A percentile compares a stretch with the other conserved stretches of the same genome.
Evolutionary conservation across 1,140 invertebrate genomes (phyloP).

Genomic region (Oedothorax gibbosus): DNA sequence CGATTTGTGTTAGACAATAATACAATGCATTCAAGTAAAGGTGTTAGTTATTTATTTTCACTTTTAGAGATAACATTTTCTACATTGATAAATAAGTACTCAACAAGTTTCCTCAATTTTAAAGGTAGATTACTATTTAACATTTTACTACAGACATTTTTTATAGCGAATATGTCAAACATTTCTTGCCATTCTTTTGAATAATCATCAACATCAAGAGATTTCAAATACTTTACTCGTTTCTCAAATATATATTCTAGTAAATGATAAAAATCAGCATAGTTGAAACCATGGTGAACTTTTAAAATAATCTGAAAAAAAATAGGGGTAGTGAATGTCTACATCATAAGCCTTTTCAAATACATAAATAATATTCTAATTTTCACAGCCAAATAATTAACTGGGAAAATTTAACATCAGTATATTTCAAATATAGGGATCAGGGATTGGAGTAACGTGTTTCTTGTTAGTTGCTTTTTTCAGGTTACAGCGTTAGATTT

Average conservation of each 20-base stretch:
- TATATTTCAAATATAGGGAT: too few relatives aligned
- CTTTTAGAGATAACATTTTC: too few relatives aligned
- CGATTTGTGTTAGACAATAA: too few relatives aligned
- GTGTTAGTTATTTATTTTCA: too few relatives aligned
- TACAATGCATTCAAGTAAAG: too few relatives aligned
- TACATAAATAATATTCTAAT: too few relatives aligned
- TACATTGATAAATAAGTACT: not conserved
- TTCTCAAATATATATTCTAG: conserved; percentile 74
- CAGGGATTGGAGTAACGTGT: too few relatives aligned
- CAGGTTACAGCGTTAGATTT: too few relatives aligned
- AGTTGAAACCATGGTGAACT: conserved; percentile 86
- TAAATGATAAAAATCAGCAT: conserved; percentile 78
- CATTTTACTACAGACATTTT: conserved; percentile 32
- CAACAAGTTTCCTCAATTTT: not conserved
- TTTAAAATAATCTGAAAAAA: conserved; percentile 80
- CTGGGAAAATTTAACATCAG: too few relatives aligned
- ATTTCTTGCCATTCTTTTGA: not conserved
- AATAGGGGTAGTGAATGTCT: not conserved
- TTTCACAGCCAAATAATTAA: too few relatives aligned
- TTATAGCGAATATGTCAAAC: conserved; percentile 22
- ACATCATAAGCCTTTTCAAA: too few relatives aligned
- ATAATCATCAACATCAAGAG: not conserved
- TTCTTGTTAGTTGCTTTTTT: too few relatives aligned
- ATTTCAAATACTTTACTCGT: not conserved
- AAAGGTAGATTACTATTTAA: conserved; percentile 8